Evolutionary conservation across 2,797 vertebrate genomes (phyloP), one percentile per base, ranked within the genome.

Genomic region (Spondyliosoma cantharus): DNA sequence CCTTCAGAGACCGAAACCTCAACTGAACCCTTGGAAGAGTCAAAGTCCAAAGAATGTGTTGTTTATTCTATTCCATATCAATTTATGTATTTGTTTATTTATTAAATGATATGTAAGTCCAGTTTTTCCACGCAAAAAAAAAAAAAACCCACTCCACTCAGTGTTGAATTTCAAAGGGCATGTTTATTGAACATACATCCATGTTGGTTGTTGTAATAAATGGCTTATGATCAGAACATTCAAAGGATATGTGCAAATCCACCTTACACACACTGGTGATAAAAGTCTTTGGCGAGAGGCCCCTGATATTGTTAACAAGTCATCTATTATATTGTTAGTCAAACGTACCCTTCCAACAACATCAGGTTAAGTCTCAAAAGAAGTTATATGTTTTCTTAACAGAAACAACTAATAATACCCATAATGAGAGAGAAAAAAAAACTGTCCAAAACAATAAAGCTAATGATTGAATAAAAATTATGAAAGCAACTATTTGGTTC

Each of bases 101-200:
- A 37, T 7, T 19, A 1, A 0, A 19, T 25, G 56, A 61, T 17
- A 29, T 42, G 16, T 3, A 49, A 57, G 11, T 45, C 3, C 24
- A 16, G 15, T 22, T 78, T 32, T 65, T 7, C 24, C 7, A 64
- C 20, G 25, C 3, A 22, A 60, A 48, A 71, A 3, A 60, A 48
- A 71, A 3, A 63, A 42, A 71, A 3, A 54, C 1, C 16, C 24
- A 27, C n/a, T 27, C 2, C 3, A 48, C 37, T n/a, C 53, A 32
- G 49, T 48, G 12, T n/a, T 27, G 12, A 80, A 71, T 86, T 90
- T 83, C 62, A 79, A 80, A 81, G 60, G 71, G 75, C 77, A 87
- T 83, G 72, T 95, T 94, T 93, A 93, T 93, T 95, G 75, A 91
- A 91, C 89, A 92, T 86, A 88, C 86, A 82, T 92, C 80, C 83